phyloP scores from a whole-genome alignment of 2,797 vertebrate species.

The Danio albolineatus region DNA sequence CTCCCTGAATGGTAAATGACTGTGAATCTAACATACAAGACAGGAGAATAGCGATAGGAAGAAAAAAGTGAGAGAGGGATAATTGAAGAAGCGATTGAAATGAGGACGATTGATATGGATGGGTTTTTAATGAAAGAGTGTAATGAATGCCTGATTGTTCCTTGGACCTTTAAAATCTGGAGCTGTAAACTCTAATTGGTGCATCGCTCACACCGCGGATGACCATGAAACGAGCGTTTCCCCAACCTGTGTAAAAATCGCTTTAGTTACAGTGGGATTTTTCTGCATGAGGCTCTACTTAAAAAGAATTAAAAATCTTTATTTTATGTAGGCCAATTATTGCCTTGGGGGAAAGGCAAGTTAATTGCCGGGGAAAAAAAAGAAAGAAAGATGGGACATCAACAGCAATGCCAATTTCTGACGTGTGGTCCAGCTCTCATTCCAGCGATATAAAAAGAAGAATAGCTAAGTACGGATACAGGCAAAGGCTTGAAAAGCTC shows the following conservation, averaged over 20 bases:
- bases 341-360: constrained; percentile 76
- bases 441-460: constrained; percentile 36
- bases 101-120: constrained; percentile 66
- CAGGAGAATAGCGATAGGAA: constrained; percentile 56
- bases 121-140: constrained; percentile 70
- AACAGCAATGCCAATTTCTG: constrained; percentile 46
- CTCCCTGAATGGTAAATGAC: constrained; percentile 73
- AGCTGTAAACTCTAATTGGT: constrained; percentile 70
- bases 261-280: constrained; percentile 63
- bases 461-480: constrained; percentile 34
- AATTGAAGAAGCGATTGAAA: constrained; percentile 65
- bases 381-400: constrained; percentile 63
- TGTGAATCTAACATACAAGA: constrained; percentile 63
- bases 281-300: constrained; percentile 62
- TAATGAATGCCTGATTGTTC: constrained; percentile 74
- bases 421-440: constrained; percentile 50
- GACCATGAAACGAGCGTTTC: constrained; percentile 70
- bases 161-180: constrained; percentile 69
- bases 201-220: constrained; percentile 64
- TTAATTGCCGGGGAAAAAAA: constrained; percentile 76
- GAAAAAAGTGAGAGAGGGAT: constrained; percentile 64
- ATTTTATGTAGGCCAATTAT: constrained; percentile 80
- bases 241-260: constrained; percentile 68
- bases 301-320: constrained; percentile 74
- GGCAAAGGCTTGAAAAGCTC: constrained; percentile 38